phyloP scores from a whole-genome alignment of 2,888 invertebrate species.

The Eupithecia dodoneata region DNA sequence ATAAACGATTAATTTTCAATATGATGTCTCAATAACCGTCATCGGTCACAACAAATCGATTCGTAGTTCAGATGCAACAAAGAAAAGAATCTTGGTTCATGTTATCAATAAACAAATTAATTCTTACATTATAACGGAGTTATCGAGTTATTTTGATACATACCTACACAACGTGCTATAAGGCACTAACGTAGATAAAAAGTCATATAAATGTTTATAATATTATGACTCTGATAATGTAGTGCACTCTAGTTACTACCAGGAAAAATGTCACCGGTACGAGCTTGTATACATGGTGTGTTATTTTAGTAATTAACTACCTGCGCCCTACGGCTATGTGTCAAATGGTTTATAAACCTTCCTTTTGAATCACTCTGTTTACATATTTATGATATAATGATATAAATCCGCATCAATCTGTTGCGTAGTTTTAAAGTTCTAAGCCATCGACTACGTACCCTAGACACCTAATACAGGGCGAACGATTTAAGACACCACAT shows the following conservation, averaged over 20 bases:
- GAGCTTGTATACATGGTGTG: too few species aligned
- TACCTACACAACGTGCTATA: not conserved
- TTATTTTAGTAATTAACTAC: too few species aligned
- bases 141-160: not conserved
- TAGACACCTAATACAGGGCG: too few species aligned
- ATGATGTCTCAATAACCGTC: not conserved
- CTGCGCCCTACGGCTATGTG: too few species aligned
- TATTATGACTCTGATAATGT: not conserved
- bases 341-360: too few species aligned
- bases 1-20: not conserved
- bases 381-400: too few species aligned
- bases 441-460: too few species aligned
- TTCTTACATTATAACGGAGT: not conserved
- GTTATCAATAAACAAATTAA: constrained; percentile 4
- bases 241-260: not conserved
- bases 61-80: not conserved
- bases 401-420: too few species aligned
- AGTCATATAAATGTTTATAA: not conserved
- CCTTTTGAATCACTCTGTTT: too few species aligned
- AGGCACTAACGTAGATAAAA: not conserved
- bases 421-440: too few species aligned
- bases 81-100: not conserved
- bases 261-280: not conserved
- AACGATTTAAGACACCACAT: too few species aligned
- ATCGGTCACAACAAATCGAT: not conserved